These are phyloP conservation scores for Clostera curtula DNA, from an alignment of 2,888 invertebrate species.

Conservation along the genomic window DNA sequence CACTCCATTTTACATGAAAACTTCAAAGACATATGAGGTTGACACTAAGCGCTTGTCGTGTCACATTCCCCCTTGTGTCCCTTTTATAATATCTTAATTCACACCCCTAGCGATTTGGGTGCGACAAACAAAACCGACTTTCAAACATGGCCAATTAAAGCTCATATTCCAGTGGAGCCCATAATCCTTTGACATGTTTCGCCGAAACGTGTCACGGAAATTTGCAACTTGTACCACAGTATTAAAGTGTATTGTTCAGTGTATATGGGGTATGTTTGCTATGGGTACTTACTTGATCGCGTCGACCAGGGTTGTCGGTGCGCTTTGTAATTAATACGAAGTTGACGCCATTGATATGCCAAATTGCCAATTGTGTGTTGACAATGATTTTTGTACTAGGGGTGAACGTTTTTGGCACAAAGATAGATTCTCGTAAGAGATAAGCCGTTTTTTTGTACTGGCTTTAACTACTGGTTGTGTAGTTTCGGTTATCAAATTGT, in stretches of 20 bases:
- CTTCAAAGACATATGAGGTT: constrained; percentile 63
- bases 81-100: constrained; percentile 67
- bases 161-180: constrained; percentile 16
- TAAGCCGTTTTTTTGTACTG: constrained; percentile 12
- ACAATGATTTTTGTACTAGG: constrained; percentile 28
- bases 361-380: constrained; percentile 49
- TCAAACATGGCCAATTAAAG: constrained; percentile 12
- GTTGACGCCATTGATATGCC: constrained; percentile 62
- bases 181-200: constrained; percentile 46
- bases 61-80: constrained; percentile 55
- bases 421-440: constrained; percentile 8
- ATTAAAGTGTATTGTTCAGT: constrained; percentile 24
- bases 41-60: constrained; percentile 65
- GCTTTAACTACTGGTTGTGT: no score
- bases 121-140: constrained; percentile 18
- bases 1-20: constrained; percentile 38
- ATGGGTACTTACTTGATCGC: constrained; percentile 55
- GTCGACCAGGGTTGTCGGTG: constrained; percentile 52
- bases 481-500: no score
- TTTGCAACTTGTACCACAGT: constrained; percentile 16
- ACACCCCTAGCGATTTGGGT: constrained; percentile 54
- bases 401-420: constrained; percentile 16
- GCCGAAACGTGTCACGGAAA: constrained; percentile 18
- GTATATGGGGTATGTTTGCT: constrained; percentile 21
- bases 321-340: constrained; percentile 69